These are phyloP conservation scores for Rhizomys pruinosus DNA, from an alignment of 2,113 vertebrate genomes.

Conservation along the genomic window DNA sequence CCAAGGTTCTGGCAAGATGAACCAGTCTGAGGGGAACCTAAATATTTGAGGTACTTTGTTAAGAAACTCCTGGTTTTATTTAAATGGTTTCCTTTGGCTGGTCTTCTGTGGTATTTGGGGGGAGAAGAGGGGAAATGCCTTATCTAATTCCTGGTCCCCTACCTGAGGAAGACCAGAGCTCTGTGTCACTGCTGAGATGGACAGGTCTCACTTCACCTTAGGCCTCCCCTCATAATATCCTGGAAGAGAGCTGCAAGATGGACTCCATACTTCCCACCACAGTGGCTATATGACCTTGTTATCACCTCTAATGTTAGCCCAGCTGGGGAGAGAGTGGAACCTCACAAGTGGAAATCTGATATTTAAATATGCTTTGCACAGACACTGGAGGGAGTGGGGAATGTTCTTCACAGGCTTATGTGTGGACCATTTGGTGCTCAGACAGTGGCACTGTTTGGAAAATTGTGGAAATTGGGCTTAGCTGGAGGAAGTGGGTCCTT, in stretches of 20 bases:
- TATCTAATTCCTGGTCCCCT: background rate
- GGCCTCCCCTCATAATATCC: background rate
- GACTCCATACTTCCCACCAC: background rate
- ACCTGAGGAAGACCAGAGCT: background rate
- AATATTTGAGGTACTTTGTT: too few species aligned
- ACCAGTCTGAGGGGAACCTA: too few species aligned
- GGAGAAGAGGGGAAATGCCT: too few species aligned
- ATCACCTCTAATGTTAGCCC: background rate
- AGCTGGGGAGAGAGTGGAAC: background rate
- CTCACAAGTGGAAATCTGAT: background rate
- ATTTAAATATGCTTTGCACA: background rate
- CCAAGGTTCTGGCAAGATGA: background rate
- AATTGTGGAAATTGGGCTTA: background rate
- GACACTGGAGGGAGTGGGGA: background rate
- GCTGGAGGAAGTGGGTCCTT: background rate
- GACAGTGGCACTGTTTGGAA: background rate
- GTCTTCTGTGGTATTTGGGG: background rate
- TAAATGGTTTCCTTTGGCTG: background rate
- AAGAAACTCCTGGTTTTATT: background rate
- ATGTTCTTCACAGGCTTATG: background rate
- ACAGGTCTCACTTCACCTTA: background rate
- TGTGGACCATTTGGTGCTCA: background rate
- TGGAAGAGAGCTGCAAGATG: background rate
- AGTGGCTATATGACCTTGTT: too few species aligned
- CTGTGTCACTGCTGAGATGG: too few species aligned